phyloP scores from a whole-genome alignment of 2,888 invertebrate species.

The Tenthredo amoena region DNA sequence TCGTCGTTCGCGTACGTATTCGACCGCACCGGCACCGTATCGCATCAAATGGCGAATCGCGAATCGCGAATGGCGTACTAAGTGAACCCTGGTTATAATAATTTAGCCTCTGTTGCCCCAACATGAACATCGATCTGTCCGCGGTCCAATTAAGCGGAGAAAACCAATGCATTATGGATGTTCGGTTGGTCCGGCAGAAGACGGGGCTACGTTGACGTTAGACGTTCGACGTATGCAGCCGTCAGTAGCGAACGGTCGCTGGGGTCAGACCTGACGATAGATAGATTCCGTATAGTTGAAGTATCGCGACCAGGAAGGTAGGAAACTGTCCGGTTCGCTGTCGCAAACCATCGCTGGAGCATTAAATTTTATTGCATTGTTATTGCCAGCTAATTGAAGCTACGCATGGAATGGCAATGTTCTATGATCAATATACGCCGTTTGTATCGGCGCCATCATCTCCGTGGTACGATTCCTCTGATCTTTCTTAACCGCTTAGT shows the following conservation, averaged over 20 bases:
- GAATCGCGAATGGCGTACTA: conserved; percentile 37
- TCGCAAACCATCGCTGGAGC: conserved; percentile 60
- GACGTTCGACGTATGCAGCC: conserved; percentile 33
- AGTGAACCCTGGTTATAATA: conserved; percentile 52
- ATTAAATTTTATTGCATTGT: conserved; percentile 68
- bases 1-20: conserved; percentile 37
- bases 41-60: background rate
- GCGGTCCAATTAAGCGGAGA: conserved; percentile 69
- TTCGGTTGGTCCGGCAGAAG: conserved; percentile 52
- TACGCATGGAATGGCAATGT: conserved; percentile 66
- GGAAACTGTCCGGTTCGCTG: conserved; percentile 56
- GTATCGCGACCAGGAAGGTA: conserved; percentile 15
- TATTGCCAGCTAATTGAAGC: conserved; percentile 70
- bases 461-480: background rate
- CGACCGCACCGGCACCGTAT: background rate
- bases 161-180: conserved; percentile 70
- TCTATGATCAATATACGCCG: conserved; percentile 45
- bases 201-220: background rate
- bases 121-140: conserved; percentile 58
- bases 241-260: background rate
- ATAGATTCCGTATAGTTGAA: background rate
- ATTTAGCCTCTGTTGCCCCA: conserved; percentile 49
- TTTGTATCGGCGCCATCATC: conserved; percentile 24
- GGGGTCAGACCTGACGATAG: conserved; percentile 43
- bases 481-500: background rate